Conservation (phyloP, 2,888 invertebrate species). For the Schizaphis graminum region DNA sequence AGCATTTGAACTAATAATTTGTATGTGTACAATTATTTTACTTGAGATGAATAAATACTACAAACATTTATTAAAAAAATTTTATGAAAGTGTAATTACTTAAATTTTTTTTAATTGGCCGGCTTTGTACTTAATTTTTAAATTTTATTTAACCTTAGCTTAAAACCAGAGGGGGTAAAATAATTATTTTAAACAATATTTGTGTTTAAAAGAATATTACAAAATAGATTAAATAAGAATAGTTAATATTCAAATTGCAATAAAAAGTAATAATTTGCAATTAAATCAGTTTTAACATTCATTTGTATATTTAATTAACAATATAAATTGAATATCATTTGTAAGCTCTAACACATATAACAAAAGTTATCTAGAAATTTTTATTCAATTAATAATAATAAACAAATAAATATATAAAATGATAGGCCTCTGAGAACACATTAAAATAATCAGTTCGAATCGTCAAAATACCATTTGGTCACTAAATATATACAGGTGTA, state of each 20-base stretch:
- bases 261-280: conserved; percentile 24
- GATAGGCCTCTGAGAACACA: conserved; percentile 60
- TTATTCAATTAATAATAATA: conserved; percentile 26
- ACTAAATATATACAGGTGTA: conserved; percentile 27
- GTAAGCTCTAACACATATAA: conserved; percentile 51
- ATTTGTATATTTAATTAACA: conserved; percentile 43
- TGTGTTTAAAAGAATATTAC: conserved; percentile 13
- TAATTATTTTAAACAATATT: conserved; percentile 13
- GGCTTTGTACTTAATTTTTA: conserved; percentile 31
- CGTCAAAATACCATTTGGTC: conserved; percentile 52
- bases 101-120: conserved; percentile 1
- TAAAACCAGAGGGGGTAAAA: not conserved
- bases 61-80: conserved; percentile 11
- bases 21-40: conserved; percentile 10
- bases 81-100: conserved; percentile 17
- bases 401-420: conserved; percentile 53
- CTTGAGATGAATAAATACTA: conserved; percentile 20
- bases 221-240: conserved; percentile 44
- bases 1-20: not conserved
- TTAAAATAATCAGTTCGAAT: conserved; percentile 61
- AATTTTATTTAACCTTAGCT: conserved; percentile 34
- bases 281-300: conserved; percentile 23
- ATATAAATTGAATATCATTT: conserved; percentile 40
- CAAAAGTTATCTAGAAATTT: conserved; percentile 45
- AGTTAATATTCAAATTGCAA: conserved; percentile 23